Evolutionary conservation across 2,888 invertebrate species (phyloP), one percentile per base, ranked within the genome.

Genomic region (Oligia latruncula): DNA sequence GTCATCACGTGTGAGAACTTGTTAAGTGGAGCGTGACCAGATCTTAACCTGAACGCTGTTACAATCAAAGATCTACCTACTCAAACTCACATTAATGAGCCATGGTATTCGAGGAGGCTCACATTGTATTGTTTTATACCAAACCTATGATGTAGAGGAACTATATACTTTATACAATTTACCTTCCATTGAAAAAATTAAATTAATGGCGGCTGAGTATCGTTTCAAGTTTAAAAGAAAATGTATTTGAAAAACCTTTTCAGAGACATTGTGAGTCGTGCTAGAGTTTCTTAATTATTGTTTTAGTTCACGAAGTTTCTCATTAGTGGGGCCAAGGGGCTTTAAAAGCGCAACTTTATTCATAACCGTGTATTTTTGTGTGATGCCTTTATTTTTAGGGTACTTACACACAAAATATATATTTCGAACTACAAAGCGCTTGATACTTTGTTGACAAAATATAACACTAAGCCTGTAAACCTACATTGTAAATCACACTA

Each of bases 301-400:
- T 88, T 88, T 82, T 82, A 85, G 85, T 88, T 73, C 83, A 87
- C 86, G 82, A 84, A 88, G 89, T 88, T 91, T 90, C 90, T 91
- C 90, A 90, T 90, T 91, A 91, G 89, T 86, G 77, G 20, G 72
- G 72, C 82, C 80, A 76, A 72, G 75, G 77, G 71, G 73, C 79
- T 79, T 81, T 82, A 79, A 87, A 88, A 85, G 65, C 74, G 65
- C 77, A 88, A 82, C 83, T 84, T 88, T 88, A 89, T 90, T 89
- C 82, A 90, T 87, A 77, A 78, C 78, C n/a, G 52, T 78, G 72
- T 86, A 55, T 23, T 82, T 68, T 55, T 66, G 64, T 60, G 43
- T 77, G 65, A n/a, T 17, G 13, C 20, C 20, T 82, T 77, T 73
- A 66, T 70, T 74, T 40, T 35, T 23, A 35, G 15, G 35, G 35